Percentiles rank a stretch among this genome's conserved stretches.
phyloP scores from a whole-genome alignment of 1,140 invertebrate species.

The Drosophila setifemur region DNA sequence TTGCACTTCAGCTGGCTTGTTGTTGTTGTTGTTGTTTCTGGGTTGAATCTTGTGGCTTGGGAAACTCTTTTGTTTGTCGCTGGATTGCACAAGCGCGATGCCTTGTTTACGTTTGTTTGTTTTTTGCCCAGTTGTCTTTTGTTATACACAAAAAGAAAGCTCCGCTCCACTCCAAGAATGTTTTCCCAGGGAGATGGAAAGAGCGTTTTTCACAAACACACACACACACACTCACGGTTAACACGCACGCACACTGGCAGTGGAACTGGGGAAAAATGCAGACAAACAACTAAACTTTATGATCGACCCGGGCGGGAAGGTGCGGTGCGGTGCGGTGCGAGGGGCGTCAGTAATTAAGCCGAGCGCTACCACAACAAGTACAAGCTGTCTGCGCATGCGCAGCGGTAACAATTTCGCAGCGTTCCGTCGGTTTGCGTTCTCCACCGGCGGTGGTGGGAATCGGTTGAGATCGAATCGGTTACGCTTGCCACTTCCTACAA shows the following conservation, averaged over 20 bases:
- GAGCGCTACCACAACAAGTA: slow-evolving; percentile 45
- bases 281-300: slow-evolving; percentile 71
- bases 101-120: slow-evolving; percentile 62
- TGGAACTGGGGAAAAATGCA: slow-evolving; percentile 58
- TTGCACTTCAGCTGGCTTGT: slow-evolving; percentile 58
- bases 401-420: slow-evolving; percentile 43
- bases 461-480: slow-evolving; percentile 13
- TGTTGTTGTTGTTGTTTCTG: too few species aligned
- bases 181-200: slow-evolving; percentile 69
- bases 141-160: slow-evolving; percentile 74
- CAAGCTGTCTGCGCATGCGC: slow-evolving; percentile 52
- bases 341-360: slow-evolving; percentile 64
- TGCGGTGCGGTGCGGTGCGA: not conserved
- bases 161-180: slow-evolving; percentile 57
- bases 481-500: slow-evolving; percentile 17
- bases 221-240: slow-evolving; percentile 9
- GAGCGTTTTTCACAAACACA: slow-evolving; percentile 9
- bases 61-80: slow-evolving; percentile 48
- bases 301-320: not conserved
- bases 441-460: slow-evolving; percentile 26
- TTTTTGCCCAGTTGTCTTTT: slow-evolving; percentile 40
- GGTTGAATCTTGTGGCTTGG: too few species aligned
- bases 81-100: slow-evolving; percentile 43
- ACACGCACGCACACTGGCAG: slow-evolving; percentile 3
- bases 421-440: slow-evolving; percentile 14